Conservation (phyloP, 1,140 invertebrate species). For the Globodera rostochiensis region DNA sequence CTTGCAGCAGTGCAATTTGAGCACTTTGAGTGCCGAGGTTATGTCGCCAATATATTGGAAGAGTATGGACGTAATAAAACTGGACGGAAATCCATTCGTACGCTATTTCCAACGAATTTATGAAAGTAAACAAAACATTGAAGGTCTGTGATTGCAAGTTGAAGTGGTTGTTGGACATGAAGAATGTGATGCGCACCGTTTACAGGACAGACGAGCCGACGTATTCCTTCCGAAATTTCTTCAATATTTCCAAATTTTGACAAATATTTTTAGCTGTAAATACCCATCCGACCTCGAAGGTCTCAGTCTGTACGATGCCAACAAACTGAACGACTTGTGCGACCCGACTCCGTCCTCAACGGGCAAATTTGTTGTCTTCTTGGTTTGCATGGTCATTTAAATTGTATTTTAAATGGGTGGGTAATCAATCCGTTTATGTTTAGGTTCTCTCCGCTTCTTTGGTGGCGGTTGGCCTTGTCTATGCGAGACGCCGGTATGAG, state of each 20-base stretch:
- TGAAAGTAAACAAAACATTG: background rate
- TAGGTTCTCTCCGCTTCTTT: slow-evolving; percentile 7
- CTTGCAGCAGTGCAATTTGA: slow-evolving; percentile 25
- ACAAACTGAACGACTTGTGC: background rate
- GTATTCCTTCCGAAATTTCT: background rate
- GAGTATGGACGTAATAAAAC: background rate
- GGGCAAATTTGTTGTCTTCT: background rate
- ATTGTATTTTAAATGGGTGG: background rate
- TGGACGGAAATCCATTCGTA: slow-evolving; percentile 34
- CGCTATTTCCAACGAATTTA: background rate
- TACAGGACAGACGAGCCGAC: slow-evolving; percentile 2
- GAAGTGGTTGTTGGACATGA: slow-evolving; percentile 17
- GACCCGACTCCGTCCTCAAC: background rate
- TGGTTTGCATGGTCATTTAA: background rate
- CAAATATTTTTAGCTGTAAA: slow-evolving; percentile 18
- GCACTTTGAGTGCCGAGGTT: slow-evolving; percentile 13
- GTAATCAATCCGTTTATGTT: background rate
- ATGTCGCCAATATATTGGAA: slow-evolving; percentile 18
- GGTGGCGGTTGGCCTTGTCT: background rate
- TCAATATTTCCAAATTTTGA: background rate
- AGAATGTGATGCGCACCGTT: slow-evolving; percentile 20
- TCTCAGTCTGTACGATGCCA: slow-evolving; percentile 17
- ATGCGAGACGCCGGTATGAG: background rate
- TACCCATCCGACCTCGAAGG: slow-evolving; percentile 17
- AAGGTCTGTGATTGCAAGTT: slow-evolving; percentile 15